Evolutionary conservation across 2,797 vertebrate species (phyloP).

Genomic region (Cuniculus paca): DNA sequence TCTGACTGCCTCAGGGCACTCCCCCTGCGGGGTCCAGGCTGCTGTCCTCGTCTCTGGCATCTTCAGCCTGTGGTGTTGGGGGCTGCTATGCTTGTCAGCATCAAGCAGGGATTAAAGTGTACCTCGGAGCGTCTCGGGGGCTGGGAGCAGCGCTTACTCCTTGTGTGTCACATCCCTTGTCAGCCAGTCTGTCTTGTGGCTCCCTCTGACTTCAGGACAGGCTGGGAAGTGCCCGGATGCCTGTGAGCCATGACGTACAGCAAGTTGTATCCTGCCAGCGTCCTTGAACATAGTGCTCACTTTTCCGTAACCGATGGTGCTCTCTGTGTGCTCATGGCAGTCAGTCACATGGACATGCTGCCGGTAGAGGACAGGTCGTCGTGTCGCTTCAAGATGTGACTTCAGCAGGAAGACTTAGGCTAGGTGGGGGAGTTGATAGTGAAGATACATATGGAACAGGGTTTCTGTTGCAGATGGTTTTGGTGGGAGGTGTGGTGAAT

Average conservation of each 20-base stretch:
- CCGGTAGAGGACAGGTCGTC: background rate
- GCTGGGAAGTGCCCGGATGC: background rate
- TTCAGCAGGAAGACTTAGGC: background rate
- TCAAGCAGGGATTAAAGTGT: background rate
- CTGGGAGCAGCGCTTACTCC: background rate
- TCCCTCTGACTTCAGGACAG: background rate
- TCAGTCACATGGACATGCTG: background rate
- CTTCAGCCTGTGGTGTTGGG: background rate
- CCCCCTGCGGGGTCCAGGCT: background rate
- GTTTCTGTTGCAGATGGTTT: constrained; percentile 16
- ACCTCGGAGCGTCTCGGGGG: background rate
- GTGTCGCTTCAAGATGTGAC: background rate
- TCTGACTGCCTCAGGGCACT: background rate
- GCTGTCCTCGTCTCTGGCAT: background rate
- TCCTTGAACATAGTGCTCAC: background rate
- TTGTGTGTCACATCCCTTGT: background rate
- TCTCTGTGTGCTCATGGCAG: background rate
- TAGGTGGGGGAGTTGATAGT: background rate
- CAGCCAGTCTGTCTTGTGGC: background rate
- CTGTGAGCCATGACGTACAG: background rate
- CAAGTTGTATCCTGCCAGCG: background rate
- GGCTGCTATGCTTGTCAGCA: background rate
- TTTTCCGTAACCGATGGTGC: background rate
- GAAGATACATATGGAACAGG: background rate
- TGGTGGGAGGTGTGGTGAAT: background rate